These are phyloP conservation scores for Tyria jacobaeae DNA, from an alignment of 2,888 invertebrate genomes.

Conservation along the genomic window DNA sequence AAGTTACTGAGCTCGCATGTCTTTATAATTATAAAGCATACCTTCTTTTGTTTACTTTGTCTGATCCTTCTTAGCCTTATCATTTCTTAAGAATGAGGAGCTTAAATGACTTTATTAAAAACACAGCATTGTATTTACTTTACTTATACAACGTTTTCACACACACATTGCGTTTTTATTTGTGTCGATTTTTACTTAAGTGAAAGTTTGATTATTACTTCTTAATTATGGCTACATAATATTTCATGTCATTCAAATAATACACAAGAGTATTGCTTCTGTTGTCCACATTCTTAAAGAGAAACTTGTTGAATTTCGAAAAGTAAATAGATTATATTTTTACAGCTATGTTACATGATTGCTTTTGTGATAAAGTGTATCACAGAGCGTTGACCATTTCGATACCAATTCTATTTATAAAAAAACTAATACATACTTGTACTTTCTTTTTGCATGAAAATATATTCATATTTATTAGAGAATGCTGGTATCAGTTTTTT, in stretches of 20 bases:
- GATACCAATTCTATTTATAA: slow-evolving; percentile 26
- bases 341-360: slow-evolving; percentile 44
- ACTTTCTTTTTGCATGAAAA: slow-evolving; percentile 35
- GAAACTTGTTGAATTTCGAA: slow-evolving; percentile 39
- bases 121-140: neutral
- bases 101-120: neutral
- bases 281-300: slow-evolving; percentile 19
- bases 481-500: neutral
- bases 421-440: slow-evolving; percentile 14
- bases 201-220: slow-evolving; percentile 5
- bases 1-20: slow-evolving; percentile 31
- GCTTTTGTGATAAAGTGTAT: slow-evolving; percentile 36
- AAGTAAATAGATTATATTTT: slow-evolving; percentile 33
- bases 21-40: slow-evolving; percentile 31
- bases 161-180: too few species aligned
- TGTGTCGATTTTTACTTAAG: neutral
- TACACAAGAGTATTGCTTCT: slow-evolving; percentile 3
- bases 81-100: slow-evolving; percentile 3
- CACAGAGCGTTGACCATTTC: slow-evolving; percentile 23
- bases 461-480: slow-evolving; percentile 15
- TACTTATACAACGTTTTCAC: too few species aligned
- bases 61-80: slow-evolving; percentile 27
- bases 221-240: slow-evolving; percentile 9
- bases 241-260: slow-evolving; percentile 4
- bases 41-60: slow-evolving; percentile 39